A percentile compares a stretch with the other conserved stretches of the same genome.
Evolutionary conservation across 2,888 invertebrate genomes (phyloP).

Genomic region (Drosophila prostipennis): DNA sequence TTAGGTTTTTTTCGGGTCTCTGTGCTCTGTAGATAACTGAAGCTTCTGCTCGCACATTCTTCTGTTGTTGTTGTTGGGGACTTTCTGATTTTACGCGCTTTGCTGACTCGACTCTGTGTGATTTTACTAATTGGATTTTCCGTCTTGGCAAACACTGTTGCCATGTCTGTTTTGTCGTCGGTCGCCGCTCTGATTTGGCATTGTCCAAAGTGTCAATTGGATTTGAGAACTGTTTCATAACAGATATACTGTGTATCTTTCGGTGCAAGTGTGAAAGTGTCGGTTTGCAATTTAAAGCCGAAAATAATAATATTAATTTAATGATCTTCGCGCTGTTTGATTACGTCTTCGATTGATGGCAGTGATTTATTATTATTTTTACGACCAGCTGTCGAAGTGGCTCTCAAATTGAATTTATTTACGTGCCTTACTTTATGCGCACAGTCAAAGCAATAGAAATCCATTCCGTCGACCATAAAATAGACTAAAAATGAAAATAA

Average conservation of each 20-base stretch:
- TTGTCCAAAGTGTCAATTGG: constrained; percentile 43
- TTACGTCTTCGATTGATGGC: constrained; percentile 42
- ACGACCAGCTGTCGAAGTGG: constrained; percentile 29
- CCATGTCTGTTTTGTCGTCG: constrained; percentile 10
- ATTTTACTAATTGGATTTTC: constrained; percentile 54
- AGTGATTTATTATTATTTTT: constrained; percentile 46
- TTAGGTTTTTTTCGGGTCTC: background rate
- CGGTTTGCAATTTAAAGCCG: constrained; percentile 3
- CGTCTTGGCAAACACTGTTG: constrained; percentile 33
- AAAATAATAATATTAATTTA: constrained; percentile 32
- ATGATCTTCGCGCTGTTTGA: constrained; percentile 22
- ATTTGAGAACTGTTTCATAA: constrained; percentile 43
- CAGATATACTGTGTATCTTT: constrained; percentile 1
- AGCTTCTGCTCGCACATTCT: constrained; percentile 8
- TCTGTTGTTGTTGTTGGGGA: constrained; percentile 6
- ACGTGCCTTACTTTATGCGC: constrained; percentile 16
- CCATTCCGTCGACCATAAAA: constrained; percentile 31
- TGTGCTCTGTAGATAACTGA: constrained; percentile 17
- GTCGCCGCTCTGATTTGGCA: constrained; percentile 22
- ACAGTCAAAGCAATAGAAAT: constrained; percentile 7
- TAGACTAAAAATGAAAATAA: constrained; percentile 41
- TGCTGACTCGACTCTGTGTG: constrained; percentile 28
- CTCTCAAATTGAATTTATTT: constrained; percentile 26
- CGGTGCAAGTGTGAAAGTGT: constrained; percentile 21
- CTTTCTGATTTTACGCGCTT: constrained; percentile 31